Base-by-base conservation (phyloP, 1,140 invertebrate species). In the Anastrepha ludens region DNA sequence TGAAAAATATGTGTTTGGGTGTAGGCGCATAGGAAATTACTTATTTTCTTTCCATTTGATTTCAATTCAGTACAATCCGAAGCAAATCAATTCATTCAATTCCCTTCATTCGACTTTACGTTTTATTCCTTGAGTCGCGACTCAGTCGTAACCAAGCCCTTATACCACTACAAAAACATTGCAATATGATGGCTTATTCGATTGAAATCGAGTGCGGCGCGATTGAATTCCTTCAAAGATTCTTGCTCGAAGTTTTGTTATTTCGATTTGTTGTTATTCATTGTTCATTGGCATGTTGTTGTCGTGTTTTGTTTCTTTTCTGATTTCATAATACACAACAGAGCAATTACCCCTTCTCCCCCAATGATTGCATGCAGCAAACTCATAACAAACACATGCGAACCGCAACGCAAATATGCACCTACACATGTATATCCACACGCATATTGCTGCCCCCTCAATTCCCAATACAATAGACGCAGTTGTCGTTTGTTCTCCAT, bases 1-100 rank as follows among this genome's bases (percentile, higher is more conserved):
- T 74, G 41, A 74, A 47, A 47, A 17, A 74, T 74, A 20, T 58
- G 64, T 15, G 6, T n/a, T 13, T n/a, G 7, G 15, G 15, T 62
- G 17, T 85, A 29, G 81, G 17, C 17, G 39, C 55, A 6, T 50
- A 85, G 81, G 81, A 85, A 85, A 85, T 85, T 4, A 64, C 55
- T 86, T 86, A 86, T 86, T 86, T 86, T 86, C 58, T 86, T 86
- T 65, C 74, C 74, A 55, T 81, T 81, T 81, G 74, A 81, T 58
- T 81, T 55, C 44, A 81, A 81, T 81, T n/a, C 74, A 81, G 20
- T 81, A 44, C 47, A 81, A 81, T 29, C 50, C 74, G 55, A 81
- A 81, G 47, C 74, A 55, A 81, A 81, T 81, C 74, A 81, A 81
- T 81, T 81, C 74, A 81, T 20, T 81, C 74, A 81, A 81, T 58